phyloP scores from a whole-genome alignment of 2,797 vertebrate genomes.

The Scomberomorus guttatus region DNA sequence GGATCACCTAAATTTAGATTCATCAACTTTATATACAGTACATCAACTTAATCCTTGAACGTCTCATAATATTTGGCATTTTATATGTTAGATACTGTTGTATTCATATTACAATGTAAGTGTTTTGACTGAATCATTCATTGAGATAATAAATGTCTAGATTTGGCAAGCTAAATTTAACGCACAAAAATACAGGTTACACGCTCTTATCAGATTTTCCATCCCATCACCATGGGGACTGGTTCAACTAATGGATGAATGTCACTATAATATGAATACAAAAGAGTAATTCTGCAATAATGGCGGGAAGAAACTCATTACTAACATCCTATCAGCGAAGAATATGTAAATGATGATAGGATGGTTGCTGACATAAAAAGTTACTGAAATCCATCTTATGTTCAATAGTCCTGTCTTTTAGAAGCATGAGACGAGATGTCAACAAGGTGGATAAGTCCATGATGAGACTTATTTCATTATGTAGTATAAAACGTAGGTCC shows the following conservation, averaged over 20 bases:
- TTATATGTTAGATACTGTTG: neutral
- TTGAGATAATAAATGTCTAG: neutral
- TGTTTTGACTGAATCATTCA: neutral
- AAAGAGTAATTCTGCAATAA: conserved; percentile 4
- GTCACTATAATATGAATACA: conserved; percentile 15
- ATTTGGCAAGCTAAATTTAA: neutral
- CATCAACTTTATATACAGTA: neutral
- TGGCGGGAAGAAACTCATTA: conserved; percentile 11
- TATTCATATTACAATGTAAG: neutral
- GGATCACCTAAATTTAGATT: neutral
- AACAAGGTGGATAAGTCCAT: neutral
- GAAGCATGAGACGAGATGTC: neutral
- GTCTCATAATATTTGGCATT: neutral
- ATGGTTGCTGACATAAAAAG: neutral
- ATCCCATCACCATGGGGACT: neutral
- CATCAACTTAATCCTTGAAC: neutral
- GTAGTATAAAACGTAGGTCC: conserved; percentile 7
- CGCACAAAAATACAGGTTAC: conserved; percentile 2
- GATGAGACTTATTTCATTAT: neutral
- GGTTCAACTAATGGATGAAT: conserved; percentile 1
- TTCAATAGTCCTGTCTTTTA: neutral
- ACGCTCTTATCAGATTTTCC: conserved; percentile 12
- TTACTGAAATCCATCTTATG: neutral
- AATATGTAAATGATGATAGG: neutral
- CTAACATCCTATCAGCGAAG: neutral